These are phyloP conservation scores for Parotocinclus haroldoi DNA, from an alignment of 2,797 vertebrate genomes.

Conservation along the genomic window DNA sequence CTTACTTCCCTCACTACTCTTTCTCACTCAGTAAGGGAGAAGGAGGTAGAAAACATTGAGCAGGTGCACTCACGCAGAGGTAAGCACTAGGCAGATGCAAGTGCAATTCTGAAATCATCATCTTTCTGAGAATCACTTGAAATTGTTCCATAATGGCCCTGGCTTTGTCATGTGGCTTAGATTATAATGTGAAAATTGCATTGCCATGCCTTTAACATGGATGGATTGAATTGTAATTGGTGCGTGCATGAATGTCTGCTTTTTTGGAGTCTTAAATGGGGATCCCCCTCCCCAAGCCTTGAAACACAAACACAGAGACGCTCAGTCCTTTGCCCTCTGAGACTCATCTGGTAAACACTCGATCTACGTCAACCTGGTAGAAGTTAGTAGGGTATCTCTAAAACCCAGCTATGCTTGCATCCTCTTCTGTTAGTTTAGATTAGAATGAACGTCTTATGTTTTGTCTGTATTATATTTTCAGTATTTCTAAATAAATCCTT, in stretches of 20 bases:
- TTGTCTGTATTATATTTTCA: too few relatives aligned
- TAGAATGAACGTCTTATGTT: too few relatives aligned
- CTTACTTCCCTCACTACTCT: conserved; percentile 42
- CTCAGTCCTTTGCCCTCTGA: conserved; percentile 10
- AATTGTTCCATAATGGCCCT: conserved; percentile 89
- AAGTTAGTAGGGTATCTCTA: conserved; percentile 70
- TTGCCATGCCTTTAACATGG: conserved; percentile 80
- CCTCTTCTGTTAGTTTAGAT: background rate
- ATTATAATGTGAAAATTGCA: conserved; percentile 89
- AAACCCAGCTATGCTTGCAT: conserved; percentile 46
- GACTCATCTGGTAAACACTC: conserved; percentile 66
- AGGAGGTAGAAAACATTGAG: conserved; percentile 65
- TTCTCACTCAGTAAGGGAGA: conserved; percentile 55
- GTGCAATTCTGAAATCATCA: conserved; percentile 86
- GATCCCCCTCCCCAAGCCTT: conserved; percentile 32
- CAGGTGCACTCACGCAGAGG: conserved; percentile 78
- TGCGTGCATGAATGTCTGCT: conserved; percentile 74
- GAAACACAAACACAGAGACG: conserved; percentile 21
- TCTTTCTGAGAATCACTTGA: conserved; percentile 84
- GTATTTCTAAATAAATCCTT: too few relatives aligned
- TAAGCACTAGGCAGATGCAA: conserved; percentile 86
- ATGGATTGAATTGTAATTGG: conserved; percentile 84
- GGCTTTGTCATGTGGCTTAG: conserved; percentile 86
- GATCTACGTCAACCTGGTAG: conserved; percentile 67
- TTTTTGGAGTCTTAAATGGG: conserved; percentile 63